Percentiles rank a stretch among this genome's conserved stretches.
These are phyloP conservation scores for Didymodactylos carnosus DNA, from an alignment of 2,888 invertebrate species.

Conservation along the genomic window DNA sequence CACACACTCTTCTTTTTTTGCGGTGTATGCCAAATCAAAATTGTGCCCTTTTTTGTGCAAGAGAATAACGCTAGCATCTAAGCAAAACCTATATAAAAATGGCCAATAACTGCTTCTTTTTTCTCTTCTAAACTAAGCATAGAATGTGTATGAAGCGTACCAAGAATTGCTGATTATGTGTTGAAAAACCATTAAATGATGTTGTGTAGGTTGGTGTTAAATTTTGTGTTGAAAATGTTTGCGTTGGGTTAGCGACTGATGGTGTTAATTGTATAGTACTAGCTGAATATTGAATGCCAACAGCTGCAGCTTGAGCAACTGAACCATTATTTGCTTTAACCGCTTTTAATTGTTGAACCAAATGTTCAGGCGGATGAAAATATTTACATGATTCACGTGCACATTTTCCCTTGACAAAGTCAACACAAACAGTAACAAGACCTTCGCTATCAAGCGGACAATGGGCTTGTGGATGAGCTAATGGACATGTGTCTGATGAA, in stretches of 20 bases:
- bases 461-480: conserved; percentile 85
- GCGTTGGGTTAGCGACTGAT: not conserved
- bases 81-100: too few species aligned
- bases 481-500: conserved; percentile 89
- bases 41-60: too few species aligned
- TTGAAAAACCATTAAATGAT: too few species aligned
- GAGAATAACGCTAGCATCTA: too few species aligned
- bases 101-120: too few species aligned
- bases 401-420: conserved; percentile 64
- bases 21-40: too few species aligned
- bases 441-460: conserved; percentile 79
- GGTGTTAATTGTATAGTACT: not conserved
- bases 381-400: conserved; percentile 97
- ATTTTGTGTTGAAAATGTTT: not conserved
- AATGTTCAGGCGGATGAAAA: conserved; percentile 99
- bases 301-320: not conserved
- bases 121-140: too few species aligned
- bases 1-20: too few species aligned
- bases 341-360: conserved; percentile 80
- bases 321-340: not conserved
- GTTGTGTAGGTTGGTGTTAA: not conserved
- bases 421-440: conserved; percentile 98
- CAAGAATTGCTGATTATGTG: too few species aligned
- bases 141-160: too few species aligned
- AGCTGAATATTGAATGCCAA: not conserved